phyloP scores from a whole-genome alignment of 2,113 vertebrate genomes.

The Stigmatopora argus region DNA sequence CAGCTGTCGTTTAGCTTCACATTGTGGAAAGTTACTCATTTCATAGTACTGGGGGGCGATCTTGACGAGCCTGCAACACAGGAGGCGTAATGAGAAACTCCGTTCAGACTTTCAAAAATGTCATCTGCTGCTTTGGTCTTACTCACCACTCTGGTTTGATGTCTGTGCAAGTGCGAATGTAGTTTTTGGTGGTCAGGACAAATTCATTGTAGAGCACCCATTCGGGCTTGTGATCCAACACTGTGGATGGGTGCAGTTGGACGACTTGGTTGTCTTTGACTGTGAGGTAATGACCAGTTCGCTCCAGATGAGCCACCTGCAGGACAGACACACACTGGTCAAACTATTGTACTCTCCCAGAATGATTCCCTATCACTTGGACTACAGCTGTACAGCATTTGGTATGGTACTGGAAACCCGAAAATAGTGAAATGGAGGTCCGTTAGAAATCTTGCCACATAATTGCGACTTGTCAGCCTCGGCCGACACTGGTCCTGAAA shows the following conservation, averaged over 20 bases:
- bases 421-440: neutral
- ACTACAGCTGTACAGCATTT: no score
- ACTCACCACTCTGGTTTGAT: slow-evolving; percentile 87
- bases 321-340: neutral
- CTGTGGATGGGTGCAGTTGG: slow-evolving; percentile 95
- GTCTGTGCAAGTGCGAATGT: slow-evolving; percentile 98
- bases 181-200: slow-evolving; percentile 98
- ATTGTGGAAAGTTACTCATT: slow-evolving; percentile 97
- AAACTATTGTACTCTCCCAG: neutral
- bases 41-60: slow-evolving; percentile 96
- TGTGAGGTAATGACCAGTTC: slow-evolving; percentile 97
- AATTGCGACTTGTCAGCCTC: neutral
- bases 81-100: neutral
- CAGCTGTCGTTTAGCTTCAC: slow-evolving; percentile 95
- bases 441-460: neutral
- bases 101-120: neutral
- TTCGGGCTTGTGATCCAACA: slow-evolving; percentile 97
- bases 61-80: slow-evolving; percentile 85
- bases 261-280: slow-evolving; percentile 99
- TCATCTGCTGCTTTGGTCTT: neutral
- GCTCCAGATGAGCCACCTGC: slow-evolving; percentile 96
- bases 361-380: no score
- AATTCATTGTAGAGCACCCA: slow-evolving; percentile 99
- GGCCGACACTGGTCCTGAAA: neutral
- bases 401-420: neutral